Evolutionary conservation across 2,888 invertebrate species (phyloP), one percentile per base, ranked within the genome.

Genomic region (Lymantria monacha): DNA sequence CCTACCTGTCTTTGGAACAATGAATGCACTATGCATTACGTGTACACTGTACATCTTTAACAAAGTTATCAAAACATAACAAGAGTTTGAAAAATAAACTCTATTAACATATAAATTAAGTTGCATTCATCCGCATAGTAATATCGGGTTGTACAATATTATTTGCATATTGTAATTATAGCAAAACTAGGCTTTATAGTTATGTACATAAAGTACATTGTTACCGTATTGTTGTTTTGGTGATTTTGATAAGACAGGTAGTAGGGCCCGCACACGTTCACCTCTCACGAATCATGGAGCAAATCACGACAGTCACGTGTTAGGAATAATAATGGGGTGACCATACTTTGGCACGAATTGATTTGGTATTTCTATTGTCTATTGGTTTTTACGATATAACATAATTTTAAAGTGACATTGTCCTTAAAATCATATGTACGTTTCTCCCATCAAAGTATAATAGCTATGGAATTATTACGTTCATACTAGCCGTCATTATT

Each of bases 231-330:
- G 9, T 10, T 3, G 33, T 33, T 33, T 33, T 33, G 33, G 10
- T 10, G 33, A 33, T 10, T 33, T 33, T 33, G 65, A 68, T 66
- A 71, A 59, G 68, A 63, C 71, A 70, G 61, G 63, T 65, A 56
- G 61, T 56, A 63, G 62, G 59, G 63, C 58, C 63, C 61, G 59
- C 67, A 66, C 71, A 69, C 70, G 71, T 61, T 68, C 51, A 53
- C 46, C 55, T 61, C 66, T 70, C 69, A 70, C 71, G 72, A 70
- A 56, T 67, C 69, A 61, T 65, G 62, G 57, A 47, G 57, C 62
- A 56, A 57, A 60, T 69, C 73, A 73, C 73, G 73, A 73, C 57
- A 49, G 51, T 56, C 65, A 59, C 66, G 66, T 70, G 70, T 61
- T 53, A 53, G 48, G 69, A 70, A 70, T 70, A 66, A 71, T 67